Evolutionary conservation across 2,113 vertebrate genomes (phyloP), one percentile per base, ranked within the genome.

Genomic region (Thamnophis sirtalis): DNA sequence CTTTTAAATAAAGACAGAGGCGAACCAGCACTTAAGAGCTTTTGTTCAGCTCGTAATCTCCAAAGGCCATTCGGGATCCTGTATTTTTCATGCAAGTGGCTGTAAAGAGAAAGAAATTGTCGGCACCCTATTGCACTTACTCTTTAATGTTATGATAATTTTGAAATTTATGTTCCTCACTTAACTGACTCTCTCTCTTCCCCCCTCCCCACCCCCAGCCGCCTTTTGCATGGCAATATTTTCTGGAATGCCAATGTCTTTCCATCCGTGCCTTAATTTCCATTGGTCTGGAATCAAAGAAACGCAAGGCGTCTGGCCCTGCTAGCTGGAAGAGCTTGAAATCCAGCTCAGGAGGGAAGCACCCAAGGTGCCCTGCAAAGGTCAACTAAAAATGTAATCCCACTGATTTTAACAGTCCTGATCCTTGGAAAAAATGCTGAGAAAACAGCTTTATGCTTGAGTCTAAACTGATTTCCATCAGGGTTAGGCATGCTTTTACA

Each of bases 91-190:
- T 43, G 73, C 73, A 21, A 80, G 73, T 38, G 73, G 33, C 86
- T 21, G 6, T 0, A 5, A 3, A 28, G 0, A 54, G 8, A 38
- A 3, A 26, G 0, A 17, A 2, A 17, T 58, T 4, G 84, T 50
- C 19, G 26, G 28, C 11, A 49, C 17, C 54, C 19, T 13, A 10
- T 84, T 17, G 49, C 15, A 26, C 21, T 80, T 26, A 56, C 8
- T 85, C 21, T 60, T 85, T 58, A 51, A 63, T 92, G 73, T 89
- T 89, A 51, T 38, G 22, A 22, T 89, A 89, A 89, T 33, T 26
- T 43, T 88, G 53, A 55, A 87, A 92, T 55, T 58, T 60, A 88
- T n/a, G 21, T 48, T 53, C 1, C 9, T 53, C 38, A 3, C 87
- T 38, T 28, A 48, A 28, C 50, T 88, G 15, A 43, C 43, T 80